Evolutionary conservation across 1,140 invertebrate species (phyloP), one percentile per base, ranked within the genome.

Genomic region (Planococcus citri): DNA sequence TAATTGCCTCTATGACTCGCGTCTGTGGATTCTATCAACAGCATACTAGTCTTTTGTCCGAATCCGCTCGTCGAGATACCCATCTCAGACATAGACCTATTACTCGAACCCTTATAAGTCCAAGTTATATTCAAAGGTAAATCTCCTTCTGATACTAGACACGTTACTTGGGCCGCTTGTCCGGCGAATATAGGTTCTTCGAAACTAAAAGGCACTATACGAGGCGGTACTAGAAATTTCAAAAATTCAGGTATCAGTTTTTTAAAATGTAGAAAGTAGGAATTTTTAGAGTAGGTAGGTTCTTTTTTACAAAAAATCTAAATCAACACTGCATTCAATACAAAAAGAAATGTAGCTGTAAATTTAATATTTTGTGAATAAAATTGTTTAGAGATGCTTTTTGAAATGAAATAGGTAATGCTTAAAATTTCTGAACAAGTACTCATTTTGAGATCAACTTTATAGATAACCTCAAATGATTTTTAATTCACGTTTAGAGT

Each of bases 1-100:
- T 90, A 91, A 75, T 88, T 86, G 14, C 89, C 89, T 70, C 84
- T 80, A 78, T 89, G 85, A 71, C 81, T 78, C 69, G 69, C 76
- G 80, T 82, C 68, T n/a, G 75, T 73, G 14, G 71, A 76, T 57
- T 78, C 76, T 67, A 85, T 84, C 1, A 79, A 77, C 67, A 85
- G 74, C 68, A 83, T 79, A 69, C 76, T 78, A 57, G 76, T 75
- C 72, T 86, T 87, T 74, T 84, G 83, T 67, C 88, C 87, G 74
- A 88, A 78, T 78, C 84, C 84, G 12, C 75, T 76, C 14, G 77
- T 77, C 0, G 73, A 73, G 27, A 81, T 76, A 64, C 76, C 75
- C 25, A 71, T 58, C n/a, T 68, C 51, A 12, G 25, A 22, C 6
- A 67, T 21, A 21, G 70, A 37, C 12, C 72, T 69, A 25, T 72